Percentiles rank a stretch among this genome's conserved stretches.
phyloP scores from a whole-genome alignment of 2,888 invertebrate species.

The Spatulosminthurus flaviceps region DNA sequence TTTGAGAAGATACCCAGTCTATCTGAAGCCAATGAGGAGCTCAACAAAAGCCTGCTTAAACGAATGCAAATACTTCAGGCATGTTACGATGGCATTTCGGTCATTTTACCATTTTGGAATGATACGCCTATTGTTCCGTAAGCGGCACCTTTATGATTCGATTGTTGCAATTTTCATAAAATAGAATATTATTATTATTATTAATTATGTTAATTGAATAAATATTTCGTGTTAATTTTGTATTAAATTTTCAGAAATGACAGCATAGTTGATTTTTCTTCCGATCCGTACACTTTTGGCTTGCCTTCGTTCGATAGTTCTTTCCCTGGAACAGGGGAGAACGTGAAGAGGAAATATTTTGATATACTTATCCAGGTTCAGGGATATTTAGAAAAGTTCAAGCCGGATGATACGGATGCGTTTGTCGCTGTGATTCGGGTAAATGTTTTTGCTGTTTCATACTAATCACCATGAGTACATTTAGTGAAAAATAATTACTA shows the following conservation, averaged over 20 bases:
- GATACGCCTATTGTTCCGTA: constrained; percentile 68
- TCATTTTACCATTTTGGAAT: constrained; percentile 76
- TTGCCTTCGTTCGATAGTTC: constrained; percentile 52
- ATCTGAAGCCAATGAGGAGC: constrained; percentile 68
- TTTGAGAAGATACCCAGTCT: constrained; percentile 71
- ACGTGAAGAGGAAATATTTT: constrained; percentile 55
- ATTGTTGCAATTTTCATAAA: too few species aligned
- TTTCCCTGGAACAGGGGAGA: constrained; percentile 53
- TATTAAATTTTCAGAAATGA: constrained; percentile 68
- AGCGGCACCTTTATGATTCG: too few species aligned
- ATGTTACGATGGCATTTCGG: constrained; percentile 73
- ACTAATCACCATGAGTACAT: not conserved
- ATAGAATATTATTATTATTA: constrained; percentile 60
- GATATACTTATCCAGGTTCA: constrained; percentile 57
- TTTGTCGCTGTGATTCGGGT: constrained; percentile 67
- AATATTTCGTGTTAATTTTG: not conserved
- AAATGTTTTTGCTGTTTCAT: not conserved
- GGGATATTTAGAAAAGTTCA: constrained; percentile 60
- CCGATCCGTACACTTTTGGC: constrained; percentile 65
- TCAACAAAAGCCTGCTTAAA: constrained; percentile 75
- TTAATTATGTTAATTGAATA: not conserved
- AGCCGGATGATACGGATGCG: constrained; percentile 82
- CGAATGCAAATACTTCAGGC: constrained; percentile 76
- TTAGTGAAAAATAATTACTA: not conserved
- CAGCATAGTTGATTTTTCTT: constrained; percentile 70